Percentiles rank a stretch among this genome's conserved stretches.
phyloP scores from a whole-genome alignment of 1,140 invertebrate genomes.

The Drosophila sp. region DNA sequence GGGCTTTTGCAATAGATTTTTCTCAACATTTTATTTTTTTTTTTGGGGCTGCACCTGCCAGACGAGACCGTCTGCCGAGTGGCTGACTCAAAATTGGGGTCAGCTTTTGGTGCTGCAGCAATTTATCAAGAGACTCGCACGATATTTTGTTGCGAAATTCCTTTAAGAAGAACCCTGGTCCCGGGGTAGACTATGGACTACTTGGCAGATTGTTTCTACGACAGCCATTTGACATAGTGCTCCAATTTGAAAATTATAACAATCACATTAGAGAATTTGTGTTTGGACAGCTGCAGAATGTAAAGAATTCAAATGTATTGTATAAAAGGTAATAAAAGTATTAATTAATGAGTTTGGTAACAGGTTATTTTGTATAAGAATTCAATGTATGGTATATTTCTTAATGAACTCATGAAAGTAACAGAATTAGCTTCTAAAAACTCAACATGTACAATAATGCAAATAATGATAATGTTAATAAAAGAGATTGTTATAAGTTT shows the following conservation, averaged over 20 bases:
- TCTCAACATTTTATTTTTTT: conserved; percentile 21
- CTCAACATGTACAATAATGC: too few species aligned
- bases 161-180: conserved; percentile 6
- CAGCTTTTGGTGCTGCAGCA: conserved; percentile 46
- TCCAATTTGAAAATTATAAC: conserved; percentile 3
- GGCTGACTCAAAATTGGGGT: conserved; percentile 52
- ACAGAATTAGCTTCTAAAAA: too few species aligned
- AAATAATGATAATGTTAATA: too few species aligned
- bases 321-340: neutral
- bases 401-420: neutral
- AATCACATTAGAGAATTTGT: conserved; percentile 10
- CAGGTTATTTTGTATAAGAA: neutral
- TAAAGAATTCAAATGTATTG: neutral
- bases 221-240: neutral
- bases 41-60: conserved; percentile 60
- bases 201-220: conserved; percentile 7
- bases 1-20: conserved; percentile 65
- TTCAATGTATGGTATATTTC: too few species aligned
- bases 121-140: conserved; percentile 59
- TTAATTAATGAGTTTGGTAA: conserved; percentile 4
- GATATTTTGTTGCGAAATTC: conserved; percentile 70
- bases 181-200: conserved; percentile 5
- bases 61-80: conserved; percentile 12
- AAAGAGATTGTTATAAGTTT: too few species aligned
- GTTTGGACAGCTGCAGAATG: conserved; percentile 4